phyloP scores from a whole-genome alignment of 2,888 invertebrate species.

The Drosophila affinis region DNA sequence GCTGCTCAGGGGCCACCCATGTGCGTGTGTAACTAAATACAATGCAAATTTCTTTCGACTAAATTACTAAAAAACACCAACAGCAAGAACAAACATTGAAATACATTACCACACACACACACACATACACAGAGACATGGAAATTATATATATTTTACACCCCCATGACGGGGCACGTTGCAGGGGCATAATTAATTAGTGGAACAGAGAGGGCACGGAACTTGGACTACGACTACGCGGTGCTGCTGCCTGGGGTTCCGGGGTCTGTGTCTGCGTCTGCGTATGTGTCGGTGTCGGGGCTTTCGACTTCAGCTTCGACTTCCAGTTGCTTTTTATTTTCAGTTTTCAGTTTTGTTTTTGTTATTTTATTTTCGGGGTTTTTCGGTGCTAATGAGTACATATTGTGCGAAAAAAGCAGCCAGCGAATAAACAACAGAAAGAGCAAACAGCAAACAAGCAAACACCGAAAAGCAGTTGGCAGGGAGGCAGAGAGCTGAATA shows the following conservation, averaged over 20 bases:
- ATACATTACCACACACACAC: slow-evolving; percentile 59
- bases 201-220: slow-evolving; percentile 53
- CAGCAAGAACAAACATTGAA: slow-evolving; percentile 48
- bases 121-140: slow-evolving; percentile 41
- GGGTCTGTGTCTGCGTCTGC: background rate
- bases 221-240: slow-evolving; percentile 36
- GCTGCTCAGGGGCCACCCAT: slow-evolving; percentile 35
- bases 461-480: slow-evolving; percentile 14
- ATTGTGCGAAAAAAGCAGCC: slow-evolving; percentile 68
- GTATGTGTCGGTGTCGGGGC: background rate
- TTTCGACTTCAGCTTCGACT: slow-evolving; percentile 18
- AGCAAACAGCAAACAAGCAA: slow-evolving; percentile 50
- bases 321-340: slow-evolving; percentile 48
- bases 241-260: background rate
- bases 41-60: slow-evolving; percentile 71
- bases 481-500: background rate
- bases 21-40: slow-evolving; percentile 79
- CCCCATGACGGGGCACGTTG: slow-evolving; percentile 78
- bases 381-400: slow-evolving; percentile 76
- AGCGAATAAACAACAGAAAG: slow-evolving; percentile 28
- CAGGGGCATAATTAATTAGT: slow-evolving; percentile 79
- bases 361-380: slow-evolving; percentile 15
- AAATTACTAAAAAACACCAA: slow-evolving; percentile 54
- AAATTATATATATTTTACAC: slow-evolving; percentile 66
- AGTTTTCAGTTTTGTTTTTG: background rate